Percentiles rank a stretch among this genome's conserved stretches.
Evolutionary conservation across 1,140 invertebrate genomes (phyloP).

Genomic region (Pteromalus puparum): DNA sequence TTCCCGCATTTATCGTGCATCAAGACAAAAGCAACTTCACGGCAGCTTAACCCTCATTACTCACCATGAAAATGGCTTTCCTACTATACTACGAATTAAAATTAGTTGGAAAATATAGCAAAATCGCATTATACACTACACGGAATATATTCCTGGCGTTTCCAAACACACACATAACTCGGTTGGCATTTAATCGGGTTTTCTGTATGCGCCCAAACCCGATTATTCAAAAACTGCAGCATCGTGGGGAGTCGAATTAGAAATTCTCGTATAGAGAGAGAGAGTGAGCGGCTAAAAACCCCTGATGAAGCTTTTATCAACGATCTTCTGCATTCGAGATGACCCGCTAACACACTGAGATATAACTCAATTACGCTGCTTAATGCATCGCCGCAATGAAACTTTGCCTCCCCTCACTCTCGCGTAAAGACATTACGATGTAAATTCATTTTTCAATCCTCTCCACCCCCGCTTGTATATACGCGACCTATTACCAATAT

Average conservation of each 20-base stretch:
- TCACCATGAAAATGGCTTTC: too few species aligned
- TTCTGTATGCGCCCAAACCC: too few species aligned
- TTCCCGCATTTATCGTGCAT: neutral
- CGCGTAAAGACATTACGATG: neutral
- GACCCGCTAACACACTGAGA: slow-evolving; percentile 6
- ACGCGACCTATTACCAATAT: too few species aligned
- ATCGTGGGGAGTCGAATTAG: neutral
- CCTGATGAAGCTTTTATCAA: neutral
- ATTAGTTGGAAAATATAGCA: too few species aligned
- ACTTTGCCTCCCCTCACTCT: neutral
- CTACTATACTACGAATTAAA: too few species aligned
- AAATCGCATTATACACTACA: too few species aligned
- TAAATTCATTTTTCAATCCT: neutral
- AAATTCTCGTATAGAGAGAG: neutral
- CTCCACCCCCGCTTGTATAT: neutral
- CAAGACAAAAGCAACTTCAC: too few species aligned
- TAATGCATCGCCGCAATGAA: neutral
- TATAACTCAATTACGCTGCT: neutral
- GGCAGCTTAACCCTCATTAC: too few species aligned
- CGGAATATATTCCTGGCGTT: too few species aligned
- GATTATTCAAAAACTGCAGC: neutral
- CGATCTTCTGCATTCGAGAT: neutral
- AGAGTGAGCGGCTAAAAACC: neutral
- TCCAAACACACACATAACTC: too few species aligned
- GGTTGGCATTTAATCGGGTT: too few species aligned